Evolutionary conservation across 2,888 invertebrate genomes (phyloP), one percentile per base, ranked within the genome.

Genomic region (Aproaerema taeniolella): DNA sequence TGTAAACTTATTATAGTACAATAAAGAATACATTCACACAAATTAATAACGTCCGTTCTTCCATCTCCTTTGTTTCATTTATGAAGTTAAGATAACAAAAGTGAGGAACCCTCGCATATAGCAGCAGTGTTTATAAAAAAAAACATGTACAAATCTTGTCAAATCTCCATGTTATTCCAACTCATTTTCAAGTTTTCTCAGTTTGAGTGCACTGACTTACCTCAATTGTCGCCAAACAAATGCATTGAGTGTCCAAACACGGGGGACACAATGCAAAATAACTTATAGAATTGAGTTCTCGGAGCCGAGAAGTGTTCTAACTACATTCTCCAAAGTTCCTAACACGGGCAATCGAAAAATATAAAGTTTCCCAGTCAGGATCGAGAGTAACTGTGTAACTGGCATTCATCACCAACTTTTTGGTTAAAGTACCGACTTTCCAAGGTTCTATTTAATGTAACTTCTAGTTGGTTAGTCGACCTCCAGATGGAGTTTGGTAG

Each of bases 331-430:
- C 69, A 54, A 79, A 83, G 72, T 81, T 76, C 70, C 72, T 80
- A 80, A 81, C 80, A 72, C 70, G 68, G 69, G 62, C 80, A 82
- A 83, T 83, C 80, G 80, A 83, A 85, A 80, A 82, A 82, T 81
- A 79, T 65, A 77, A 82, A 83, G 75, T 85, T 85, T 57, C 52
- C 52, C 47, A 47, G 58, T 64, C 61, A 67, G 66, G 63, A 70
- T 72, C 70, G 64, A 55, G 65, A 62, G 71, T 80, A 78, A 78
- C 80, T 73, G 67, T 73, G 73, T 80, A 82, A 82, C 79, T 74
- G 74, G 74, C 73, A 73, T 83, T 79, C 80, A 78, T 79, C 62
- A 60, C 58, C 53, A 80, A 82, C 67, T 80, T 43, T 76, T 67
- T 63, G 66, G 67, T 66, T 67, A 66, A 73, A 76, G 65, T 70